These are phyloP conservation scores for Ochropacha duplaris DNA, from an alignment of 2,888 invertebrate species.

Conservation along the genomic window DNA sequence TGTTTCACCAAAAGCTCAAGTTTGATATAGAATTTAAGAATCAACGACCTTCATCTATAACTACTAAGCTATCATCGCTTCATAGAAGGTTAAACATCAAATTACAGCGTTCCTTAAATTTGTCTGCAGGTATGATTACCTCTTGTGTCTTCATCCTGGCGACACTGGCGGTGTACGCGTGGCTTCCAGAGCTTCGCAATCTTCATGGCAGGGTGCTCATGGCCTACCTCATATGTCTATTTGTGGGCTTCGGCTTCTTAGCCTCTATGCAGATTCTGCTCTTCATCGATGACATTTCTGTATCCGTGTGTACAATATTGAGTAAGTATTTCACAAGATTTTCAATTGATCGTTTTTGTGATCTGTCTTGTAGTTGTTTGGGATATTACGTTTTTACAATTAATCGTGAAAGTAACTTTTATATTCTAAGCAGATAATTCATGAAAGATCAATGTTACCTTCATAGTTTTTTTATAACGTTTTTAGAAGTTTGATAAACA, in stretches of 20 bases:
- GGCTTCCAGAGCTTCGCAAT: constrained; percentile 87
- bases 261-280: constrained; percentile 76
- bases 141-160: constrained; percentile 88
- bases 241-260: constrained; percentile 84
- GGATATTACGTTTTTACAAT: too few relatives aligned
- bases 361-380: too few relatives aligned
- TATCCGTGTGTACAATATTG: constrained; percentile 30
- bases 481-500: too few relatives aligned
- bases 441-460: too few relatives aligned
- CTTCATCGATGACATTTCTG: constrained; percentile 31
- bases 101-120: neutral
- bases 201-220: constrained; percentile 89
- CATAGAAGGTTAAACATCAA: too few relatives aligned
- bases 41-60: too few relatives aligned
- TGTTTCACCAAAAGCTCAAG: too few relatives aligned
- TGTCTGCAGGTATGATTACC: constrained; percentile 85
- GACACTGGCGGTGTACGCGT: constrained; percentile 87
- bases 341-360: neutral
- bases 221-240: constrained; percentile 87
- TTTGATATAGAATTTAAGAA: too few relatives aligned
- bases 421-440: too few relatives aligned
- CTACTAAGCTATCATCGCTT: too few relatives aligned
- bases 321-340: constrained; percentile 46
- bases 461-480: too few relatives aligned
- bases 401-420: too few relatives aligned